phyloP scores from a whole-genome alignment of 2,797 vertebrate genomes.

The Neosilurus hyrtlii region DNA sequence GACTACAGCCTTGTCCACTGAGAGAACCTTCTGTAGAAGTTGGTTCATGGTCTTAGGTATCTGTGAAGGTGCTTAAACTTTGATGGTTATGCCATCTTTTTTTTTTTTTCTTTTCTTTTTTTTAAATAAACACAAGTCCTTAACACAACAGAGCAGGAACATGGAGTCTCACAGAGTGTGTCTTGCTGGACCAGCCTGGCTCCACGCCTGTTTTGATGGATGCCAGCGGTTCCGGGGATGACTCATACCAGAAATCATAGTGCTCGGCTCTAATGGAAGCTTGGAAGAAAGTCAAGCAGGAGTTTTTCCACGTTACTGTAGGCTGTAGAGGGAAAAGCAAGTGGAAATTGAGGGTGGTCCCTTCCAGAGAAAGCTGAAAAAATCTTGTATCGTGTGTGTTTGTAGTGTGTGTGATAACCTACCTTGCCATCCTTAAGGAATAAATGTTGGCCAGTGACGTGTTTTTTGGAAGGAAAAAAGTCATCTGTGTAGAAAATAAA shows the following conservation, averaged over 20 bases:
- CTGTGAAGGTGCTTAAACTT: neutral
- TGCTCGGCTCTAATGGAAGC: constrained; percentile 20
- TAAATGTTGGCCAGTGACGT: constrained; percentile 33
- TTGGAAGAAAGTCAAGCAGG: constrained; percentile 30
- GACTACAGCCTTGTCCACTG: too few relatives aligned
- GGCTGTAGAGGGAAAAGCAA: constrained; percentile 22
- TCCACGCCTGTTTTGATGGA: constrained; percentile 27
- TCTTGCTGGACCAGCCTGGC: constrained; percentile 14
- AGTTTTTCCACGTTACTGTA: constrained; percentile 16
- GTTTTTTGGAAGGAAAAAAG: constrained; percentile 14
- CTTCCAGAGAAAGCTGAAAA: constrained; percentile 35
- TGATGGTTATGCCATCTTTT: too few relatives aligned
- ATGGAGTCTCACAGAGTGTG: neutral
- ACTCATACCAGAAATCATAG: constrained; percentile 5
- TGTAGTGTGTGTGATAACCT: constrained; percentile 23
- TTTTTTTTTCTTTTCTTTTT: neutral
- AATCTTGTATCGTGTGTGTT: constrained; percentile 28
- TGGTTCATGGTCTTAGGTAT: neutral
- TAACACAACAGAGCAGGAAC: neutral
- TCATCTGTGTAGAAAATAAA: constrained; percentile 48
- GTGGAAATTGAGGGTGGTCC: neutral
- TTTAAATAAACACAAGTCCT: neutral
- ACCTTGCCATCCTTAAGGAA: neutral
- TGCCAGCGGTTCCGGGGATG: constrained; percentile 25
- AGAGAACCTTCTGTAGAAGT: neutral